phyloP scores from a whole-genome alignment of 2,888 invertebrate species.

The Abscondita cerata region DNA sequence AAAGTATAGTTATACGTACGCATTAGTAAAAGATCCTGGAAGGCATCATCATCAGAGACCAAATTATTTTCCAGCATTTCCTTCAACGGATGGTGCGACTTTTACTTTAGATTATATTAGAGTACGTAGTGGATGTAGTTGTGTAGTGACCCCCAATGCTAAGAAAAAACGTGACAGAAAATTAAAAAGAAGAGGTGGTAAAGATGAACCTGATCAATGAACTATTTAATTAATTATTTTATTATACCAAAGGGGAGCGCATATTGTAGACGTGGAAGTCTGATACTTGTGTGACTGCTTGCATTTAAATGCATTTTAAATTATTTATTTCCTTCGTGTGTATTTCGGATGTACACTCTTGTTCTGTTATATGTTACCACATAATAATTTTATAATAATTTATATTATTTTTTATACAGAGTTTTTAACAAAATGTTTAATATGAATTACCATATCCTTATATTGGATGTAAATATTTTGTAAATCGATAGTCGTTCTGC shows the following conservation, averaged over 20 bases:
- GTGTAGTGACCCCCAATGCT: conserved; percentile 72
- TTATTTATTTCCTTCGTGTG: conserved; percentile 31
- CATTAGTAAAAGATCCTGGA: conserved; percentile 73
- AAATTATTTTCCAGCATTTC: conserved; percentile 59
- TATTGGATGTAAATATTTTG: conserved; percentile 21
- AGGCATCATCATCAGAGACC: conserved; percentile 51
- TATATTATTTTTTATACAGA: conserved; percentile 31
- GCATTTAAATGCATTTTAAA: conserved; percentile 23
- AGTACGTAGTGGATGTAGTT: conserved; percentile 84
- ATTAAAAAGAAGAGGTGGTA: conserved; percentile 42
- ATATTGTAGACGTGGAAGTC: conserved; percentile 18
- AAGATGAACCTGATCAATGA: conserved; percentile 36
- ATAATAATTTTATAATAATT: conserved; percentile 22
- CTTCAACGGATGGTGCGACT: conserved; percentile 61
- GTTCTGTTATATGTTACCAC: conserved; percentile 30
- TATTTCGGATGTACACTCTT: conserved; percentile 14
- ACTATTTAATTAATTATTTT: conserved; percentile 21
- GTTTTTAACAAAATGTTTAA: conserved; percentile 22
- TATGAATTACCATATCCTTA: conserved; percentile 17
- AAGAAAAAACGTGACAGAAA: conserved; percentile 58
- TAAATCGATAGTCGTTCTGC: conserved; percentile 12
- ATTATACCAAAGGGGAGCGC: conserved; percentile 39
- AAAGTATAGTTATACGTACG: conserved; percentile 84
- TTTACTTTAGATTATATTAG: conserved; percentile 85
- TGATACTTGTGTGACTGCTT: conserved; percentile 28